Evolutionary conservation across 2,797 vertebrate species (phyloP).

Genomic region (Distichodus sexfasciatus): DNA sequence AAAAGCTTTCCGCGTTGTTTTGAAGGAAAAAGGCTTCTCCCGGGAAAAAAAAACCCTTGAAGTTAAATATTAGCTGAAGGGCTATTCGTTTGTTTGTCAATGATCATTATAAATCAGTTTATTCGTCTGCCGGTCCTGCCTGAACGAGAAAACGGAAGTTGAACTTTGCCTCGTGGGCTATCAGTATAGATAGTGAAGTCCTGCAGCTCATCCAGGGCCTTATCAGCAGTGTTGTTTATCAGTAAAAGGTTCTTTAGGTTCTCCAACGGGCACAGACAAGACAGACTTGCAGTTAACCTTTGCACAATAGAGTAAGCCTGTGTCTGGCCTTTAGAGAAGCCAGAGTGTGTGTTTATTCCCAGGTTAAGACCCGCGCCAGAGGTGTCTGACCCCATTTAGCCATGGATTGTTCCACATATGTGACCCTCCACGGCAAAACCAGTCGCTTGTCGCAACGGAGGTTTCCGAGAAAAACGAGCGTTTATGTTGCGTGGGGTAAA

Average conservation of each 20-base stretch:
- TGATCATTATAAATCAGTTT: constrained; percentile 8
- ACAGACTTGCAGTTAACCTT: neutral
- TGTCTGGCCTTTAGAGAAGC: neutral
- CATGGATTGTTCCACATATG: no score
- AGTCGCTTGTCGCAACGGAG: no score
- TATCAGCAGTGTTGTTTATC: neutral
- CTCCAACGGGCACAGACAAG: neutral
- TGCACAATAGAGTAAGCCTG: neutral
- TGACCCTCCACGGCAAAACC: no score
- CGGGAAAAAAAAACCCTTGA: neutral
- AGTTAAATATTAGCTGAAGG: constrained; percentile 5
- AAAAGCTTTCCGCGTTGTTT: no score
- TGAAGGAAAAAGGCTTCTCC: no score
- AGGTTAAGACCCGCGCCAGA: no score
- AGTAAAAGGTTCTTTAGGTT: neutral
- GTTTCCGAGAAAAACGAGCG: no score
- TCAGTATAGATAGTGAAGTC: neutral
- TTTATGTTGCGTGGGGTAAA: no score
- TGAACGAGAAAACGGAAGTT: neutral
- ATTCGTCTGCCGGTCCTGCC: neutral
- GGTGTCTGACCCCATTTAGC: no score
- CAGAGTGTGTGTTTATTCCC: no score
- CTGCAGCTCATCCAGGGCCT: neutral
- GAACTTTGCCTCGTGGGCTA: neutral
- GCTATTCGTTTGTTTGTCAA: neutral